Evolutionary conservation across 1,140 invertebrate species (phyloP), one percentile per base, ranked within the genome.

Genomic region (Popillia japonica): DNA sequence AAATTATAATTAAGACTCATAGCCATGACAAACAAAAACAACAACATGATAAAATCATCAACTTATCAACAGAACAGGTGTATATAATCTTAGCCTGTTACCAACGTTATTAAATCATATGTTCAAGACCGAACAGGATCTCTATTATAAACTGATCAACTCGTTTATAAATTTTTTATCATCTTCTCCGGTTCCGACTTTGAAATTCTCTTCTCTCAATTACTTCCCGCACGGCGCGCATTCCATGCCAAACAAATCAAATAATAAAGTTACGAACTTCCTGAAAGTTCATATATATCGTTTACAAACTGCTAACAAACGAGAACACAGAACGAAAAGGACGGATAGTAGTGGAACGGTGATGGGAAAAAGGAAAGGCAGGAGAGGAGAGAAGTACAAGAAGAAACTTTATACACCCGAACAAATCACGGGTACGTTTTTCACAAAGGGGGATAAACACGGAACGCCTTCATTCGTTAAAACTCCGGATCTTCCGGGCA

Each of bases 251-350:
- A 68, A 68, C 61, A 68, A 68, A 68, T 68, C 61, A 68, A 68
- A 68, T 68, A 68, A 68, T 68, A 68, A 68, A 68, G 61, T 68
- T 68, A 68, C 61, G 61, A 68, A 68, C 61, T 68, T 68, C 61
- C 61, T 22, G 61, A 68, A 68, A 68, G 61, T 68, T 68, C 61
- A 68, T 68, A 68, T 68, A 68, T 68, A 68, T 68, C 61, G 61
- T 68, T 68, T 68, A 68, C 61, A 68, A 68, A 68, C 61, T 68
- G 61, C 61, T 68, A 68, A 68, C 61, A 68, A 68, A 68, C 61
- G 61, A 68, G 61, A 68, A 68, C 61, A 68, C 61, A 34, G 61
- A 68, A 68, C 61, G 61, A 68, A 68, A 68, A 68, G 22, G 61
- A 68, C 61, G 22, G 61, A 68, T 34, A 34, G 10, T 22, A 20